Evolutionary conservation across 2,113 vertebrate species (phyloP), one percentile per base, ranked within the genome.

Genomic region (Syngnathus floridae): DNA sequence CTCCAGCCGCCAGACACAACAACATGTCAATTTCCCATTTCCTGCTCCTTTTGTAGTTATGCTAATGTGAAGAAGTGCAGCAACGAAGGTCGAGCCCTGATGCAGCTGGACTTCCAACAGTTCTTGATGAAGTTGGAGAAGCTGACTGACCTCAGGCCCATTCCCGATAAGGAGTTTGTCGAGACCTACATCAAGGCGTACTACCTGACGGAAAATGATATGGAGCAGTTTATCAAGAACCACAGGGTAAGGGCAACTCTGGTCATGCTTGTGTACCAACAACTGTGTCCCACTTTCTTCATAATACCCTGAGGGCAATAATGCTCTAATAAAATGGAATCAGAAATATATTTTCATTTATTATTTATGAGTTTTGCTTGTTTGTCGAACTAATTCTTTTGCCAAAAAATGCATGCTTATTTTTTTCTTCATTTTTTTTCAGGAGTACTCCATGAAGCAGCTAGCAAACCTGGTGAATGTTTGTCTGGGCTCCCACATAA

Each of bases 161-260:
- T 99, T 86, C 97, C 97, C 1, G 96, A 99, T 84, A 98, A 98
- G 73, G 96, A 99, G 86, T 99, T 96, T 86, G 97, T 99, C 10
- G 97, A 99, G 87, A 96, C 93, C 43, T 99, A 99, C 79, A 99
- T 99, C 86, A 99, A 99, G 85, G 96, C 96, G 31, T 99, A 99
- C 70, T 99, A 99, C 82, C 87, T 99, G 62, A 98, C 96, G 0
- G 96, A 99, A 89, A 98, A 96, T 48, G 97, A 99, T 82, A 99
- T 99, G 97, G 97, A 99, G 77, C 87, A 91, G 83, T 99, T 97
- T 87, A 99, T 99, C 88, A 99, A 98, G 84, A 97, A 96, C 62
- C 97, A 99, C 75, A 90, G 96, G 91, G 96, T 99, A 80, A 93
- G 93, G 26, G 17, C 5, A 0, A 0, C 1, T 14, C 3, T 1